Evolutionary conservation across 2,113 vertebrate species (phyloP).

Genomic region (Isichthys henryi): DNA sequence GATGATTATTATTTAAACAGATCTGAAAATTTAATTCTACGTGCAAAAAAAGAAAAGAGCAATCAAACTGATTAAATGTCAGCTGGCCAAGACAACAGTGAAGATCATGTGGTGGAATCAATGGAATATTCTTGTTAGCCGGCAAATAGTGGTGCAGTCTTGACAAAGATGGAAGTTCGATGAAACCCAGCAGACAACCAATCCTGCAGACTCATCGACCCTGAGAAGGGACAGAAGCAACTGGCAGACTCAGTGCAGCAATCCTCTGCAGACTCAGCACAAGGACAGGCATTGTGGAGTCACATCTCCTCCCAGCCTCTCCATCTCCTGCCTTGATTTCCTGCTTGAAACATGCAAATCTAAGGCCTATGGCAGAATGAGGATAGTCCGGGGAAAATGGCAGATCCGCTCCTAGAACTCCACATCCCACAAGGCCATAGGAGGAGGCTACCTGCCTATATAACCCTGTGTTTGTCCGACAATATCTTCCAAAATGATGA

Average conservation of each 20-base stretch:
- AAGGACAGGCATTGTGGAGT: not conserved
- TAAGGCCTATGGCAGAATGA: not conserved
- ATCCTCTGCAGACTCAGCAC: not conserved
- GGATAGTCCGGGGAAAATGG: not conserved
- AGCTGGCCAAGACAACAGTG: not conserved
- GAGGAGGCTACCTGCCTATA: not conserved
- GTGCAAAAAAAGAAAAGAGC: not conserved
- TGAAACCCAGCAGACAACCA: not conserved
- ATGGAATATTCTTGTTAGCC: not conserved
- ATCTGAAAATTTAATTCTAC: not conserved
- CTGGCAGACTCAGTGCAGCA: not conserved
- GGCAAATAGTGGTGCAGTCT: not conserved
- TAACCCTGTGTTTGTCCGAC: not conserved
- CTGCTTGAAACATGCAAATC: not conserved
- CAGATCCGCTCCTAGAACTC: not conserved
- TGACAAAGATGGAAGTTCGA: not conserved
- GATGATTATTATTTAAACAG: not conserved
- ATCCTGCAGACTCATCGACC: constrained; percentile 5
- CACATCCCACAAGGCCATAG: constrained; percentile 1
- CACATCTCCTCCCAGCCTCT: not conserved
- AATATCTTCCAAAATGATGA: not conserved
- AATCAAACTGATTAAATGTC: not conserved
- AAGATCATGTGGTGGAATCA: not conserved
- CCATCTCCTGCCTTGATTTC: not conserved
- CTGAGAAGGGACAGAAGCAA: not conserved